Conservation (phyloP, 2,113 vertebrate genomes). For the Cervus canadensis region DNA sequence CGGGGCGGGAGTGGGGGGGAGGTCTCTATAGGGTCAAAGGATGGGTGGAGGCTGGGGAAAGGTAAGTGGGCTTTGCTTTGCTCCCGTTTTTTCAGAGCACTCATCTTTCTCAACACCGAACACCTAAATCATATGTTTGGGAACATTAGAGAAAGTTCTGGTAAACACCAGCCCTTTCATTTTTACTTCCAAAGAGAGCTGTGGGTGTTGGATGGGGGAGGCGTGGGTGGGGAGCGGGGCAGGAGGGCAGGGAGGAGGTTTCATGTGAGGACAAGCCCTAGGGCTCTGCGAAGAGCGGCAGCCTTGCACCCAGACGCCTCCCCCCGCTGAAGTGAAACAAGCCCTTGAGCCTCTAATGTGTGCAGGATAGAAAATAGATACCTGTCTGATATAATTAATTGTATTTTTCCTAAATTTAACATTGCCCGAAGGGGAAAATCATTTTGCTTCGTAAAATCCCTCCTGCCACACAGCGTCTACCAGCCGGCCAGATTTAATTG, state of each 20-base stretch:
- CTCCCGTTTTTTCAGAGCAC: too few relatives aligned
- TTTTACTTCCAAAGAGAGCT: conserved; percentile 9
- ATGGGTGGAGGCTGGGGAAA: rapidly evolving
- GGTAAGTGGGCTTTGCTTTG: rapidly evolving
- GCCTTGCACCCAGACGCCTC: conserved; percentile 25
- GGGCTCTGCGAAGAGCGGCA: not conserved
- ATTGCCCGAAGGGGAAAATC: conserved; percentile 89
- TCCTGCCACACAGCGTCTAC: conserved; percentile 93
- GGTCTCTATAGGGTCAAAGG: not conserved
- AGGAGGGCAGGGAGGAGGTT: not conserved
- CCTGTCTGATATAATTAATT: conserved; percentile 96
- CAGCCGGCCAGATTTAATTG: conserved; percentile 94
- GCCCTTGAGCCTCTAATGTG: conserved; percentile 78
- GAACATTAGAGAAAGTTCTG: conserved; percentile 31
- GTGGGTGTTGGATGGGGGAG: not conserved
- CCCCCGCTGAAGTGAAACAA: conserved; percentile 42
- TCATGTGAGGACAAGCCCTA: conserved; percentile 41
- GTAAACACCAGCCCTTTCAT: not conserved
- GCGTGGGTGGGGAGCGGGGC: too few relatives aligned
- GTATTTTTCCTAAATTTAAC: conserved; percentile 94
- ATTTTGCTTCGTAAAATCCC: conserved; percentile 87
- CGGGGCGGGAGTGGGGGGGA: too few relatives aligned
- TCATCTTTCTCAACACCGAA: not conserved
- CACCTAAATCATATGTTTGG: not conserved
- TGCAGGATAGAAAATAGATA: conserved; percentile 86